These are phyloP conservation scores for Bos javanicus DNA, from an alignment of 2,113 vertebrate genomes.

Conservation along the genomic window DNA sequence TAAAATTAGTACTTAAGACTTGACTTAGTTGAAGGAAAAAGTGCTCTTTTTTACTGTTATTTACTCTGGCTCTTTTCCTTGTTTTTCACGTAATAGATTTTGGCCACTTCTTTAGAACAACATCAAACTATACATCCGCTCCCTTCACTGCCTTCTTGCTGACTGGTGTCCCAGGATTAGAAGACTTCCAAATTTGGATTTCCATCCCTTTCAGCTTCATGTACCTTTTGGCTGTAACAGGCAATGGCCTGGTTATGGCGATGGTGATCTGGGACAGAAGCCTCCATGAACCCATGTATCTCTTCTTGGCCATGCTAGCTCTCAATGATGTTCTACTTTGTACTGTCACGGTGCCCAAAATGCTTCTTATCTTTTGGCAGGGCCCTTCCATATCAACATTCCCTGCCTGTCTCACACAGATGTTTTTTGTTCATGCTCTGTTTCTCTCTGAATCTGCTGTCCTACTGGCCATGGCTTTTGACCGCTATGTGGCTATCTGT, in stretches of 20 bases:
- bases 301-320: constrained; percentile 56
- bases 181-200: constrained; percentile 63
- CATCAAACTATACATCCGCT: not conserved
- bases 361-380: constrained; percentile 60
- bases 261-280: constrained; percentile 37
- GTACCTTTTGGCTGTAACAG: constrained; percentile 59
- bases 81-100: not conserved
- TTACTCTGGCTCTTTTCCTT: not conserved
- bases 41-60: not conserved
- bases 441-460: constrained; percentile 65
- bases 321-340: constrained; percentile 62
- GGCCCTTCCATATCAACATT: not conserved
- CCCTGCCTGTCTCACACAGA: constrained; percentile 21
- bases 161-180: constrained; percentile 62
- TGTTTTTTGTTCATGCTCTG: constrained; percentile 68
- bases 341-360: constrained; percentile 57
- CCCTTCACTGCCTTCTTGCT: constrained; percentile 19
- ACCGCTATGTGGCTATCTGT: constrained; percentile 62
- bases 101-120: not conserved
- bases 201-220: constrained; percentile 62
- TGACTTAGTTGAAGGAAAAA: not conserved
- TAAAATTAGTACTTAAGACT: not conserved
- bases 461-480: constrained; percentile 69
- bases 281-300: constrained; percentile 60
- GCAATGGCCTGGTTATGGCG: constrained; percentile 45